Evolutionary conservation across 2,888 invertebrate species (phyloP).

Genomic region (Drosophila flavopinicola): DNA sequence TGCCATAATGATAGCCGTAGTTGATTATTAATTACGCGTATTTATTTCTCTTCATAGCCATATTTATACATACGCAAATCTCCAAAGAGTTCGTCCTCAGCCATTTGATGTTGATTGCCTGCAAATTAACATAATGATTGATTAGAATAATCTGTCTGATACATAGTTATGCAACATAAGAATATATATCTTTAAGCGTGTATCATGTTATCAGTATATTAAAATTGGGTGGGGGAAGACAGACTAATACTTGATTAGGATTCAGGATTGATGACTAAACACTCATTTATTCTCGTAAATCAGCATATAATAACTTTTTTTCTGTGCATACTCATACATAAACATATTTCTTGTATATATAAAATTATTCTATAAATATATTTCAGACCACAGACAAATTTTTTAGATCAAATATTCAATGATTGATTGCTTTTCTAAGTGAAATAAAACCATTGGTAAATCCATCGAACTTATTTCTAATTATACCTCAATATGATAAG

Average conservation of each 20-base stretch:
- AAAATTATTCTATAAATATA: neutral
- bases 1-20: constrained; percentile 37
- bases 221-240: neutral
- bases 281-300: neutral
- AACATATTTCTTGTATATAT: neutral
- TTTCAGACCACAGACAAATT: neutral
- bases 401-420: neutral
- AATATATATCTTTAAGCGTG: neutral
- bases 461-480: neutral
- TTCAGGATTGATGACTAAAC: constrained; percentile 17
- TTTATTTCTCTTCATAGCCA: constrained; percentile 21
- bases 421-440: constrained; percentile 16
- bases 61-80: constrained; percentile 62
- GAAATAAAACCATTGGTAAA: neutral
- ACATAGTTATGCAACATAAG: constrained; percentile 1
- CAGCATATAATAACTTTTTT: neutral
- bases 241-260: neutral
- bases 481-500: constrained; percentile 6
- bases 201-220: constrained; percentile 1
- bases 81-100: constrained; percentile 59
- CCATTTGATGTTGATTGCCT: constrained; percentile 68
- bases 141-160: constrained; percentile 37
- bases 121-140: constrained; percentile 57
- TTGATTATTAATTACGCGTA: constrained; percentile 39
- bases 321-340: neutral